A percentile compares a stretch with the other conserved stretches of the same genome.
Evolutionary conservation across 1,140 invertebrate species (phyloP).

Genomic region (Drosophila melanica): DNA sequence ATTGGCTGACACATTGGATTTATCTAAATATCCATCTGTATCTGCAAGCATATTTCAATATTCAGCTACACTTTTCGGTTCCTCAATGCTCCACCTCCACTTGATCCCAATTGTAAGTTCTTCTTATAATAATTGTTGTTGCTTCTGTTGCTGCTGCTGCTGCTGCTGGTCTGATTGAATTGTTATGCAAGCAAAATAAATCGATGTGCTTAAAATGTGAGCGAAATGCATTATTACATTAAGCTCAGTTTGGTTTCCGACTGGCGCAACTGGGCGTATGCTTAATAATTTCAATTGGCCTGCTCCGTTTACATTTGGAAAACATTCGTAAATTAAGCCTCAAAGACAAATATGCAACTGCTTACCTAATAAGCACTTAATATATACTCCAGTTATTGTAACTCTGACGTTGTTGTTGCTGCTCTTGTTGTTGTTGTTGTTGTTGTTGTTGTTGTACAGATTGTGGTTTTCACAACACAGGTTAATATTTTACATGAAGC

Average conservation of each 20-base stretch:
- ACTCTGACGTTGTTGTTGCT: too few species aligned
- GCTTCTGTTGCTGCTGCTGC: background rate
- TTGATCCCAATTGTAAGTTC: background rate
- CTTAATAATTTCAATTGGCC: slow-evolving; percentile 30
- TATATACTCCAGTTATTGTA: background rate
- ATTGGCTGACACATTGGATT: slow-evolving; percentile 5
- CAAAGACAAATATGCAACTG: slow-evolving; percentile 14
- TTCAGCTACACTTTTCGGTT: slow-evolving; percentile 5
- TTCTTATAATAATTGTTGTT: background rate
- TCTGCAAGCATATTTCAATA: slow-evolving; percentile 19
- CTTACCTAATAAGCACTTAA: slow-evolving; percentile 46
- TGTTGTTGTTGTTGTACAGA: slow-evolving; percentile 19
- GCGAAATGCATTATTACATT: slow-evolving; percentile 35
- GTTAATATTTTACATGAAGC: slow-evolving; percentile 12
- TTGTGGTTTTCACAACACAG: background rate
- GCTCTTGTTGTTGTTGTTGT: slow-evolving; percentile 18
- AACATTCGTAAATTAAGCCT: slow-evolving; percentile 1
- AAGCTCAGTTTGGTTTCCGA: background rate
- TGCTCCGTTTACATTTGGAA: slow-evolving; percentile 17
- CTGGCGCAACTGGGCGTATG: slow-evolving; percentile 17
- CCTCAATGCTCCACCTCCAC: background rate
- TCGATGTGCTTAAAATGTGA: slow-evolving; percentile 55
- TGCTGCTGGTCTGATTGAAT: slow-evolving; percentile 58
- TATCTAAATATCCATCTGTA: slow-evolving; percentile 11
- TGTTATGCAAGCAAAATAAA: slow-evolving; percentile 65